These are phyloP conservation scores for Cerastis rubricosa DNA, from an alignment of 2,888 invertebrate species.

Conservation along the genomic window DNA sequence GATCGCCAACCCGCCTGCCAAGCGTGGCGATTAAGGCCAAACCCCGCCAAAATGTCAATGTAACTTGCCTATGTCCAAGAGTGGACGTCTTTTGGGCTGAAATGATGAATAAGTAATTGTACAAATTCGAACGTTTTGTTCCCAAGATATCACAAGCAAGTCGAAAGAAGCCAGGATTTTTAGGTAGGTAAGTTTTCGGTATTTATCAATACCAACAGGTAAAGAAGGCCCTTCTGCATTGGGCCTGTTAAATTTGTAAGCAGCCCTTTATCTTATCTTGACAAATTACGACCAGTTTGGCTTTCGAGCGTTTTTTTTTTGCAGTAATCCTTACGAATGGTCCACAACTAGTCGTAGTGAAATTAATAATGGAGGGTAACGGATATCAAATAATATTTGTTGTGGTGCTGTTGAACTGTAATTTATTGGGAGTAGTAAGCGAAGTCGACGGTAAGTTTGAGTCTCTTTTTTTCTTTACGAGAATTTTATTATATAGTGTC, in stretches of 20 bases:
- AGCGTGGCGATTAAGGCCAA: no score
- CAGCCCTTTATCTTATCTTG: conserved; percentile 56
- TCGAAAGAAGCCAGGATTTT: no score
- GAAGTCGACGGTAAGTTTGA: conserved; percentile 39
- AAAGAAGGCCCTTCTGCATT: neutral
- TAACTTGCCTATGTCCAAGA: no score
- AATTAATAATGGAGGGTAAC: conserved; percentile 31
- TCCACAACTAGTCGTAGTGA: conserved; percentile 26
- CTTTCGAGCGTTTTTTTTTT: conserved; percentile 27
- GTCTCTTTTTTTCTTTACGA: neutral
- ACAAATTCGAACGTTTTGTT: no score
- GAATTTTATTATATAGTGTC: neutral
- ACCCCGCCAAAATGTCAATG: no score
- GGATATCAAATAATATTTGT: conserved; percentile 10
- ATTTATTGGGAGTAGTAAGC: neutral
- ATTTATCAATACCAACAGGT: neutral
- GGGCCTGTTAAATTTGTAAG: conserved; percentile 45
- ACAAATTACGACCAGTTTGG: conserved; percentile 10
- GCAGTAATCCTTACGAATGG: conserved; percentile 40
- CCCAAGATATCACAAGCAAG: no score
- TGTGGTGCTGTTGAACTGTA: conserved; percentile 25
- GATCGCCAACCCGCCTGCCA: no score
- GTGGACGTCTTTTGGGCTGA: no score
- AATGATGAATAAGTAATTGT: no score
- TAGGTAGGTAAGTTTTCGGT: neutral